phyloP scores from a whole-genome alignment of 2,888 invertebrate genomes.

The Hirudinaria manillensis region DNA sequence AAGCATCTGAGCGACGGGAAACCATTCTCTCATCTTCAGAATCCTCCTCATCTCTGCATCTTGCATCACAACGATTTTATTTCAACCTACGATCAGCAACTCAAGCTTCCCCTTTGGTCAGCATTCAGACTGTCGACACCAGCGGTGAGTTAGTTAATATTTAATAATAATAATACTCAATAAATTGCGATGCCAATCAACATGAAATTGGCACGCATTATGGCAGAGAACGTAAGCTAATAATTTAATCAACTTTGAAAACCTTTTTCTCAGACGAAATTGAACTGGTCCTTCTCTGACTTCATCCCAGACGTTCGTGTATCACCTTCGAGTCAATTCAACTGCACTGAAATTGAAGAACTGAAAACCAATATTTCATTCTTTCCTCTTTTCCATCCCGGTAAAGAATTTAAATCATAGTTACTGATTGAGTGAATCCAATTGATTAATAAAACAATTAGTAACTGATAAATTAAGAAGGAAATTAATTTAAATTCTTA shows the following conservation, averaged over 20 bases:
- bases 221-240: background rate
- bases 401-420: conserved; percentile 12
- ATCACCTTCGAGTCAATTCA: conserved; percentile 12
- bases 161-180: background rate
- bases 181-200: background rate
- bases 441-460: no score
- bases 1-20: conserved; percentile 41
- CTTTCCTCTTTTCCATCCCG: conserved; percentile 32
- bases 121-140: conserved; percentile 34
- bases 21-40: conserved; percentile 35
- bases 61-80: conserved; percentile 41
- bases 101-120: conserved; percentile 42
- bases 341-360: conserved; percentile 23
- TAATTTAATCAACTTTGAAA: background rate
- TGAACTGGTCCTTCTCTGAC: background rate
- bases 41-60: conserved; percentile 34
- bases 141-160: no score
- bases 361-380: background rate
- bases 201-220: conserved; percentile 9
- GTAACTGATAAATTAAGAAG: no score
- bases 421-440: background rate
- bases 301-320: conserved; percentile 35
- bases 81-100: conserved; percentile 39
- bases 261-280: conserved; percentile 1
- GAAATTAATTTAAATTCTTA: no score